Evolutionary conservation across 2,888 invertebrate genomes (phyloP), one percentile per base, ranked within the genome.

Genomic region (Limenitis camilla): DNA sequence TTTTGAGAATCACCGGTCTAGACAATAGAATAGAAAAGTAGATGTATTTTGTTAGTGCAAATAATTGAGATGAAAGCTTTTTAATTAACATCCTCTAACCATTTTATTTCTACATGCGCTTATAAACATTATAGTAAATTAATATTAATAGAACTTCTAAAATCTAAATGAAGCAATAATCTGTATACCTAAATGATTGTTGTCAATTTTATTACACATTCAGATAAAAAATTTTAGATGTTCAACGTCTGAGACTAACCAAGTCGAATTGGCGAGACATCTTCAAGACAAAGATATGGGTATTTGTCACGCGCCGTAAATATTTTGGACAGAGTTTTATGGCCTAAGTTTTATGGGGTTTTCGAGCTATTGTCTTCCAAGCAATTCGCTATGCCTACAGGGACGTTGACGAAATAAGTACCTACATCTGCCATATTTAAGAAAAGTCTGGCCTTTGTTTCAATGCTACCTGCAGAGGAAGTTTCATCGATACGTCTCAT

Each of bases 301-400:
- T 64, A 76, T 83, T 86, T 83, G 85, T 84, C 84, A 85, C 81
- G 83, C 81, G 78, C 73, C 70, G 85, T 86, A 85, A 86, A 85
- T 86, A 85, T 86, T 86, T 86, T 85, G 82, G 86, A 82, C 81
- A 68, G 74, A 63, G 69, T 72, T 79, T 81, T 76, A 80, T 76
- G 69, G 74, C 70, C 60, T 71, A 74, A 81, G 79, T 78, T 86
- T 86, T 85, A 85, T 77, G 85, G 72, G 69, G 67, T 79, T 82
- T 84, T 83, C 78, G 76, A 78, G 76, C 77, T 70, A 80, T 86
- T 86, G 86, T 86, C 78, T 82, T 60, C 68, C 72, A 71, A 67
- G 48, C 42, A 78, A 85, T 84, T 84, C 73, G 81, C 69, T 68
- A 83, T 76, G 80, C 77, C 65, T 68, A 64, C 67, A 63, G 45